These are phyloP conservation scores for Tetrao urogallus DNA, from an alignment of 2,113 vertebrate genomes.

Conservation along the genomic window DNA sequence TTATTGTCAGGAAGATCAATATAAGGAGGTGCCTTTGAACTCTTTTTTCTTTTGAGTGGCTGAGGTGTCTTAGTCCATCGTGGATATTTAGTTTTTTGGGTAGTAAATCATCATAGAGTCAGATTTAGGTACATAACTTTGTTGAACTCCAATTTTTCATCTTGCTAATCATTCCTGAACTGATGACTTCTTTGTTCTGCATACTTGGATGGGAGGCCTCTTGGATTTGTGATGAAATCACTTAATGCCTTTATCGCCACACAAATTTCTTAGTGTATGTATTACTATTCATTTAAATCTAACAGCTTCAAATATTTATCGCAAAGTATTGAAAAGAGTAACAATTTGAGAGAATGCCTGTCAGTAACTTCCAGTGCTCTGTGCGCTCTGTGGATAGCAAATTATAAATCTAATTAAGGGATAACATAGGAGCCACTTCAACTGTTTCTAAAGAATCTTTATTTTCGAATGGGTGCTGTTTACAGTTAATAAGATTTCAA, in stretches of 20 bases:
- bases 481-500: neutral
- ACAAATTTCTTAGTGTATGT: neutral
- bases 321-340: neutral
- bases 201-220: neutral
- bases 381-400: neutral
- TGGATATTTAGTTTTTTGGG: neutral
- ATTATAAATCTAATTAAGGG: neutral
- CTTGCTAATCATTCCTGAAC: neutral
- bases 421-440: neutral
- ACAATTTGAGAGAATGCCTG: neutral
- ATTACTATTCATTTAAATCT: neutral
- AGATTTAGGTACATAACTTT: neutral
- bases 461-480: neutral
- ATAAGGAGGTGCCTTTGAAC: neutral
- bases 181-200: neutral
- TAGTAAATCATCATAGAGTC: neutral
- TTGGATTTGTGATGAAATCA: neutral
- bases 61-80: neutral
- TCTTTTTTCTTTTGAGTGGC: neutral
- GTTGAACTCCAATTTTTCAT: neutral
- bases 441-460: neutral
- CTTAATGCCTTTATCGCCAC: neutral
- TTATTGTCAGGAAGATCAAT: neutral
- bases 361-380: neutral
- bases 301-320: neutral